Base-by-base conservation (phyloP, 2,797 vertebrate genomes). In the Sardinella longiceps region DNA sequence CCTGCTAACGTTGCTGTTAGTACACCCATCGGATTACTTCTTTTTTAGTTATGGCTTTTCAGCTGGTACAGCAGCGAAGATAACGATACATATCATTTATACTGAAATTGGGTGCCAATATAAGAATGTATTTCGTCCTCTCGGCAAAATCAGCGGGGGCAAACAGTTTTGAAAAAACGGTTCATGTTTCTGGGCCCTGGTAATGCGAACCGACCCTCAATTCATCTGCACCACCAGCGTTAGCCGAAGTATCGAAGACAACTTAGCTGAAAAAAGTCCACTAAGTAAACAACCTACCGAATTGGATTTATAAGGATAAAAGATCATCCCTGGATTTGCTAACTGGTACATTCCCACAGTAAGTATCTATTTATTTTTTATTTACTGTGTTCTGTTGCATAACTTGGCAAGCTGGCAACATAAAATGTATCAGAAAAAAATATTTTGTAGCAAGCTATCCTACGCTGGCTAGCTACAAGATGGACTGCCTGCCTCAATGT, bases 191-290 rank as follows among this genome's bases (percentile, higher is more conserved):
- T 37, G 30, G 66, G 66, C 66, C 66, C 66, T 74, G 66, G 66
- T 74, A 74, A 74, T 74, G 66, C 66, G 66, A 74, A 74, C 66
- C 66, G 66, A 74, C 66, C 66, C 66, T 74, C 66, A 33, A 74
- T 74, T 74, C 66, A 74, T 74, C 66, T 74, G 66, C 66, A 74
- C 30, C 30, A 74, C 66, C 66, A 74, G 30, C 66, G 66, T 74
- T 39, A 74, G 66, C 66, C 66, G 66, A 74, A 74, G 33, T 74
- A 74, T 74, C 33, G 66, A 18, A 37, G 66, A 28, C 63, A 70
- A 70, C 30, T 74, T 74, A 74, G 66, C 66, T 74, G 30, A 4
- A 74, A 74, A 74, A 74, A 74, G 30, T 74, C 33, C 66, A 66
- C 66, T 74, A 74, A 74, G 66, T 74, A 74, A 74, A 74, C 66